Evolutionary conservation across 2,113 vertebrate genomes (phyloP).

Genomic region (Hippocampus mohnikei): DNA sequence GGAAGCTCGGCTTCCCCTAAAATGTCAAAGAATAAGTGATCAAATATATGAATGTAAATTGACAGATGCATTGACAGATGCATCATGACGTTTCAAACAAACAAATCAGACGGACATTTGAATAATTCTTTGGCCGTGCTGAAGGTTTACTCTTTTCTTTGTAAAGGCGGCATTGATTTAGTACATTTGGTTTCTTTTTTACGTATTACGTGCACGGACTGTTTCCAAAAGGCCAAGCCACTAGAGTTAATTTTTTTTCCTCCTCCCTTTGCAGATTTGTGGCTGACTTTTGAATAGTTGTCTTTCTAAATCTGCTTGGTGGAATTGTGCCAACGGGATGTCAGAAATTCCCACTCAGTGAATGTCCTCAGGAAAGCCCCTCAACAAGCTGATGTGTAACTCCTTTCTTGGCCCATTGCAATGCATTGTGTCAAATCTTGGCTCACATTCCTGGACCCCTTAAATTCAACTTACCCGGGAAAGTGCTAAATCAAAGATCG

Average conservation of each 20-base stretch:
- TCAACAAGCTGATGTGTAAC: constrained; percentile 43
- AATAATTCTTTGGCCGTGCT: not conserved
- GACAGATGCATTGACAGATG: too few relatives aligned
- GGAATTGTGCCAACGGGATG: constrained; percentile 29
- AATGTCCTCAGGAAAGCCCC: constrained; percentile 55
- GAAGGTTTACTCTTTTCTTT: not conserved
- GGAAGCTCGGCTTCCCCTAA: too few relatives aligned
- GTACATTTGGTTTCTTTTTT: not conserved
- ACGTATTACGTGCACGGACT: constrained; percentile 34
- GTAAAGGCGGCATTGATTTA: not conserved
- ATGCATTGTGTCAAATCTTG: constrained; percentile 48
- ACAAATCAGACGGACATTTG: too few relatives aligned
- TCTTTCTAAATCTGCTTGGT: constrained; percentile 19
- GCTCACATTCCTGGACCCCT: constrained; percentile 43
- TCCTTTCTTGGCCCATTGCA: constrained; percentile 44
- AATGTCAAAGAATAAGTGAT: too few relatives aligned
- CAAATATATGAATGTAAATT: too few relatives aligned
- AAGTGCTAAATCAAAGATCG: constrained; percentile 53
- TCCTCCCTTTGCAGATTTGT: not conserved
- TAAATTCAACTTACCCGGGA: constrained; percentile 51
- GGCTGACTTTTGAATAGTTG: constrained; percentile 27
- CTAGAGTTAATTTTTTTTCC: not conserved
- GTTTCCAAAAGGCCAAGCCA: constrained; percentile 52
- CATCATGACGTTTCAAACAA: too few relatives aligned
- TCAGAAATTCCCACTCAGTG: constrained; percentile 34